phyloP scores from a whole-genome alignment of 2,797 vertebrate species.

The Sebastes trivittatus region DNA sequence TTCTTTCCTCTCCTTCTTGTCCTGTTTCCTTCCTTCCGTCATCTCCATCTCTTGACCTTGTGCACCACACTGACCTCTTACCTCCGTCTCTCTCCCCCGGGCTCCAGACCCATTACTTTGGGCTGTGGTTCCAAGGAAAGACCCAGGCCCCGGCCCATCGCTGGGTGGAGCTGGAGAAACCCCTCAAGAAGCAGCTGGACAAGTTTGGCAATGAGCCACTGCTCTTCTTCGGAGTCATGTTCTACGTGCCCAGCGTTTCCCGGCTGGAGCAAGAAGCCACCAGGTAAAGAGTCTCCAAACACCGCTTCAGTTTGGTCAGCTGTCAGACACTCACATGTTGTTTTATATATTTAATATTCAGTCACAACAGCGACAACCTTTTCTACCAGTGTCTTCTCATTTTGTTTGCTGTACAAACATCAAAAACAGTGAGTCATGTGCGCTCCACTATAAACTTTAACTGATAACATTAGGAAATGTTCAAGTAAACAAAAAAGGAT shows the following conservation, averaged over 20 bases:
- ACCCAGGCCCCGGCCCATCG: conserved; percentile 86
- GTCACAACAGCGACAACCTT: too few relatives aligned
- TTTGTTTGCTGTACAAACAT: too few relatives aligned
- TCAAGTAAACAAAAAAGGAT: background rate
- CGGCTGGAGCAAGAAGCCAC: conserved; percentile 93
- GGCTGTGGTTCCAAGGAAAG: conserved; percentile 96
- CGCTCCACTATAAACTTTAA: too few relatives aligned
- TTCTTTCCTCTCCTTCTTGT: background rate
- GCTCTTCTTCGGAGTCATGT: conserved; percentile 98
- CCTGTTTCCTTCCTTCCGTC: background rate
- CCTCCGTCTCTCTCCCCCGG: background rate
- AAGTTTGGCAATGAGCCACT: conserved; percentile 95
- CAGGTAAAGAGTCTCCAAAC: conserved; percentile 81
- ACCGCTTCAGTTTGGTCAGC: background rate
- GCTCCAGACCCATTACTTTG: conserved; percentile 92
- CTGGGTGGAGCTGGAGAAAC: conserved; percentile 98
- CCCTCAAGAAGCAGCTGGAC: conserved; percentile 98
- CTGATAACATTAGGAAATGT: background rate
- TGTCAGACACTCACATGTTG: background rate
- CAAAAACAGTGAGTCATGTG: too few relatives aligned
- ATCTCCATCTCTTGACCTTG: background rate
- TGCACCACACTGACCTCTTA: background rate
- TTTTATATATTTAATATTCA: background rate
- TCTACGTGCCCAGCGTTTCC: conserved; percentile 94
- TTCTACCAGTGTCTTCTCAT: too few relatives aligned